phyloP scores from a whole-genome alignment of 2,888 invertebrate species.

The Sphaerophoria taeniata region DNA sequence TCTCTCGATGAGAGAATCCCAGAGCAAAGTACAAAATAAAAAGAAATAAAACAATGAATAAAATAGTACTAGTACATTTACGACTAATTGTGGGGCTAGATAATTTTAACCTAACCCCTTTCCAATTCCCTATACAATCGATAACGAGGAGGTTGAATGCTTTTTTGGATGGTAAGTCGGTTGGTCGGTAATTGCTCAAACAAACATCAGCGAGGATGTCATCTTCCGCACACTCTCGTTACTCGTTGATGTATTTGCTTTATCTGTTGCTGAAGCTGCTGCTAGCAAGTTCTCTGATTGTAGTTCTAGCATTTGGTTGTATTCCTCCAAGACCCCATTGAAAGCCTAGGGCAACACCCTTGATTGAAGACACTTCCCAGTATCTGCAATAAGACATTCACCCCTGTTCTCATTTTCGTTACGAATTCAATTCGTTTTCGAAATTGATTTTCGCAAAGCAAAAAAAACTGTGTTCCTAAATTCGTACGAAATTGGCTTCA shows the following conservation, averaged over 20 bases:
- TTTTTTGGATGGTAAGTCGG: background rate
- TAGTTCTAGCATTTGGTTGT: constrained; percentile 67
- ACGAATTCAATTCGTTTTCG: no score
- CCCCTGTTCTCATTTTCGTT: no score
- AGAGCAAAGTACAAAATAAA: constrained; percentile 24
- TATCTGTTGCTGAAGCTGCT: constrained; percentile 64
- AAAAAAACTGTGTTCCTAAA: no score
- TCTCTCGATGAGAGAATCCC: constrained; percentile 9
- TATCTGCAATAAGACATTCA: constrained; percentile 76
- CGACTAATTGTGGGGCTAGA: constrained; percentile 56
- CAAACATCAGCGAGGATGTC: constrained; percentile 77
- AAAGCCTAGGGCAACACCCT: constrained; percentile 78
- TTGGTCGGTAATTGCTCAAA: constrained; percentile 19
- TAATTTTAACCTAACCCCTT: constrained; percentile 12
- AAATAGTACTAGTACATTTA: constrained; percentile 67
- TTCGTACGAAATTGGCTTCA: no score
- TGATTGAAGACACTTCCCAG: constrained; percentile 79
- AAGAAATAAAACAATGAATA: constrained; percentile 62
- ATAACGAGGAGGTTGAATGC: constrained; percentile 1
- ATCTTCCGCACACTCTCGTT: constrained; percentile 77
- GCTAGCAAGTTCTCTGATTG: constrained; percentile 60
- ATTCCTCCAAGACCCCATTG: constrained; percentile 76
- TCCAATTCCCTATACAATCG: constrained; percentile 59
- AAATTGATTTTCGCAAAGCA: no score
- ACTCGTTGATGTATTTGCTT: constrained; percentile 72